Conservation (phyloP, 1,140 invertebrate species). For the Tetraneura akinire region DNA sequence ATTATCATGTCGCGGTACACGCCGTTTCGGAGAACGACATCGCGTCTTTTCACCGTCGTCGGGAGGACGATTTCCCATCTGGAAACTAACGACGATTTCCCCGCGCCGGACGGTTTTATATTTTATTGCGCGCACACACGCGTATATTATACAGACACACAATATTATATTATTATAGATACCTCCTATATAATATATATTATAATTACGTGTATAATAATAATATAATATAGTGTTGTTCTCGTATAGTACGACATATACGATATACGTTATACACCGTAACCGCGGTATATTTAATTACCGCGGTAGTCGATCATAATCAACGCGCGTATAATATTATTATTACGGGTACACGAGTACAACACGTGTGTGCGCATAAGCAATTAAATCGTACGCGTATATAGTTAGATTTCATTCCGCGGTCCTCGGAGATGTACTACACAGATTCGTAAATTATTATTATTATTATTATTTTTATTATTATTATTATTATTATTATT, state of each 20-base stretch:
- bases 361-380: no score
- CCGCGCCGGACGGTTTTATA: neutral
- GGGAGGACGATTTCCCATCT: neutral
- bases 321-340: neutral
- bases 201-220: neutral
- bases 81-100: slow-evolving; percentile 7
- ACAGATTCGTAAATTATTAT: no score
- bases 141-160: neutral
- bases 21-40: neutral
- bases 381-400: neutral
- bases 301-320: slow-evolving; percentile 10
- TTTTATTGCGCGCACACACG: neutral
- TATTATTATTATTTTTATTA: no score
- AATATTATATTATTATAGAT: neutral
- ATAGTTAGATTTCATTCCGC: neutral
- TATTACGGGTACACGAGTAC: no score
- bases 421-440: no score
- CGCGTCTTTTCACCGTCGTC: neutral
- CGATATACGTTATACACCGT: no score
- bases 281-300: no score
- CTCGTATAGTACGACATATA: no score
- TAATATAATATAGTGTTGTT: neutral
- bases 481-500: no score
- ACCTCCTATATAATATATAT: neutral
- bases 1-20: neutral